These are phyloP conservation scores for Distichodus sexfasciatus DNA, from an alignment of 2,797 vertebrate species.

Conservation along the genomic window DNA sequence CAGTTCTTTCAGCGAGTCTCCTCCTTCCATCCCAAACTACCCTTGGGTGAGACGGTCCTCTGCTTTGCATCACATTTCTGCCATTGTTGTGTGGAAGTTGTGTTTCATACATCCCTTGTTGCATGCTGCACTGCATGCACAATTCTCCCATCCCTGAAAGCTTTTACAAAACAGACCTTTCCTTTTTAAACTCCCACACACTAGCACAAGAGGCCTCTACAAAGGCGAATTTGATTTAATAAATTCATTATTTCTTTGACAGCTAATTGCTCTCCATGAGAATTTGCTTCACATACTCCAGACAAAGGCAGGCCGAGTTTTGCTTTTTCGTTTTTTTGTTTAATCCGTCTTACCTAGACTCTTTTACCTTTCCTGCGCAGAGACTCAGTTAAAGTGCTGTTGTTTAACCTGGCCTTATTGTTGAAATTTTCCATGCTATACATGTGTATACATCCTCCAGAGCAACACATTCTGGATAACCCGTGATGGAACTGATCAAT, in stretches of 20 bases:
- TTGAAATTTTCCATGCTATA: neutral
- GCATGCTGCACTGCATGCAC: conserved; percentile 13
- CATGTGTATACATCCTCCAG: neutral
- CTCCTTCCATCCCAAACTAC: neutral
- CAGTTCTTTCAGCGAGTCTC: neutral
- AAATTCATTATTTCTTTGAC: neutral
- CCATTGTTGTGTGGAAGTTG: conserved; percentile 22
- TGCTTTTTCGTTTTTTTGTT: neutral
- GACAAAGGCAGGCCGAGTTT: neutral
- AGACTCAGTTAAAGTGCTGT: neutral
- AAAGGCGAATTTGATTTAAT: neutral
- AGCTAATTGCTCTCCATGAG: neutral
- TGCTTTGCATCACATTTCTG: conserved; percentile 24
- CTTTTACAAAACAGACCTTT: conserved; percentile 18
- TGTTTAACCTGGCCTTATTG: neutral
- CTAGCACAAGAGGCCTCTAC: conserved; percentile 11
- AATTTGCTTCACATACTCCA: neutral
- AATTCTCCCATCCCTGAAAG: conserved; percentile 25
- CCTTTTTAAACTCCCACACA: neutral
- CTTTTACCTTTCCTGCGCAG: neutral
- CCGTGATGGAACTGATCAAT: conserved; percentile 29
- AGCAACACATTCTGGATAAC: conserved; percentile 8
- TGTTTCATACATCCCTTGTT: conserved; percentile 2
- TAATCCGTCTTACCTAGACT: neutral
- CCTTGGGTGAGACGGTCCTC: neutral